phyloP scores from a whole-genome alignment of 2,113 vertebrate genomes.

The Alexandromys fortis region DNA sequence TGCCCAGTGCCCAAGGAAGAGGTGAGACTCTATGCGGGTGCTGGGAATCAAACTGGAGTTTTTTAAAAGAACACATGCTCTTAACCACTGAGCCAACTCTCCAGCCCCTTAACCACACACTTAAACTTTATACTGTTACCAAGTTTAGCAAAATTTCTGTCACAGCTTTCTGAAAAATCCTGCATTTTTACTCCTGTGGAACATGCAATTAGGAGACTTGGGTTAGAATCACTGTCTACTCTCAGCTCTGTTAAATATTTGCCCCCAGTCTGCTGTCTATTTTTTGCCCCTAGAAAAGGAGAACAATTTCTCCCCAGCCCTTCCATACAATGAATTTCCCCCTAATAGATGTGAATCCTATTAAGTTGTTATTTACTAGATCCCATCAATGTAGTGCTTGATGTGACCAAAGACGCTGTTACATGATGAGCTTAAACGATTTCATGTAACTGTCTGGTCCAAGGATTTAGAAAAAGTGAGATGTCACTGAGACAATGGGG shows the following conservation, averaged over 20 bases:
- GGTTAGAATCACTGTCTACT: background rate
- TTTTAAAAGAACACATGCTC: background rate
- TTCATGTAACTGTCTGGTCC: slow-evolving; percentile 57
- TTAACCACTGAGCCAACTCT: background rate
- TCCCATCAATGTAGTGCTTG: background rate
- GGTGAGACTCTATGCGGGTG: background rate
- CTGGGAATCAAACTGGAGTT: background rate
- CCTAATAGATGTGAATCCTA: slow-evolving; percentile 31
- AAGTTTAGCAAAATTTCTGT: slow-evolving; percentile 39
- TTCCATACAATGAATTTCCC: slow-evolving; percentile 36
- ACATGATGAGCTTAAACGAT: slow-evolving; percentile 36
- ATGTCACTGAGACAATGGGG: background rate
- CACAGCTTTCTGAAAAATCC: background rate
- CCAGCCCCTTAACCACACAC: background rate
- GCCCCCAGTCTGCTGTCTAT: background rate
- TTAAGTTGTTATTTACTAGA: slow-evolving; percentile 52
- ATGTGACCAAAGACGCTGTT: slow-evolving; percentile 40
- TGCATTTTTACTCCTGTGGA: background rate
- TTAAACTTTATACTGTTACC: slow-evolving; percentile 32
- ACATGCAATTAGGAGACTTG: background rate
- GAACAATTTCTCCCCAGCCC: background rate
- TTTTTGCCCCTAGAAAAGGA: slow-evolving; percentile 50
- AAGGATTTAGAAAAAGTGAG: background rate
- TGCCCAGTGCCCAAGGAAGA: background rate
- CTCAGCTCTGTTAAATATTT: slow-evolving; percentile 38